Evolutionary conservation across 2,113 vertebrate genomes (phyloP).

Genomic region (Chelonoidis abingdonii): DNA sequence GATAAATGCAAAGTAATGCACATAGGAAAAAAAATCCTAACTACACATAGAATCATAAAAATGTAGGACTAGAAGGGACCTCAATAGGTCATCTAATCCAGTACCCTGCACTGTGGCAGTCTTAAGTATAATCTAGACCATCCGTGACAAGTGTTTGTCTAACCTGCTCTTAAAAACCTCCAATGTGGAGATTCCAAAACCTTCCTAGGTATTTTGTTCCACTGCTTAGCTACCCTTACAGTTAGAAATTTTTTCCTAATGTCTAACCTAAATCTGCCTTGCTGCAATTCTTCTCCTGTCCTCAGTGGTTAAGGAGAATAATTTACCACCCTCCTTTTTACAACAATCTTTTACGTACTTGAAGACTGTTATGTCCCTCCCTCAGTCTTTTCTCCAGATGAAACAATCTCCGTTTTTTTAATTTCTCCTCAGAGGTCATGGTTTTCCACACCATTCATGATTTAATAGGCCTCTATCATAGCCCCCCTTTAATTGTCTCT

Average conservation of each 20-base stretch:
- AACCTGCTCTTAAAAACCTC: neutral
- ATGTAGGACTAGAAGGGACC: no score
- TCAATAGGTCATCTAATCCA: neutral
- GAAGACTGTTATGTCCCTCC: neutral
- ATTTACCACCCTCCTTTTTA: neutral
- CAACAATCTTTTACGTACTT: neutral
- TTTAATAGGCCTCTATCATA: neutral
- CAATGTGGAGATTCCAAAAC: neutral
- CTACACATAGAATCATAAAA: no score
- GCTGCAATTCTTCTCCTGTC: neutral
- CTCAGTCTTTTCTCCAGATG: neutral
- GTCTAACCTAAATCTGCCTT: neutral
- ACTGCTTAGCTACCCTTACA: neutral
- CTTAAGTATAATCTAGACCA: neutral
- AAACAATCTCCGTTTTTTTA: neutral
- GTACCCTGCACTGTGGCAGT: neutral
- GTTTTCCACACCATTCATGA: neutral
- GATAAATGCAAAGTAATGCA: no score
- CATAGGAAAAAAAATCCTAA: no score
- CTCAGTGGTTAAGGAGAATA: neutral
- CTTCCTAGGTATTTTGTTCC: neutral
- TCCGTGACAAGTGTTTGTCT: neutral
- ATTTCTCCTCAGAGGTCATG: neutral
- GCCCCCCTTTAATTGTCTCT: neutral
- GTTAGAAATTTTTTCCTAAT: neutral